phyloP scores from a whole-genome alignment of 2,888 invertebrate species.

The Eilema griseolum region DNA sequence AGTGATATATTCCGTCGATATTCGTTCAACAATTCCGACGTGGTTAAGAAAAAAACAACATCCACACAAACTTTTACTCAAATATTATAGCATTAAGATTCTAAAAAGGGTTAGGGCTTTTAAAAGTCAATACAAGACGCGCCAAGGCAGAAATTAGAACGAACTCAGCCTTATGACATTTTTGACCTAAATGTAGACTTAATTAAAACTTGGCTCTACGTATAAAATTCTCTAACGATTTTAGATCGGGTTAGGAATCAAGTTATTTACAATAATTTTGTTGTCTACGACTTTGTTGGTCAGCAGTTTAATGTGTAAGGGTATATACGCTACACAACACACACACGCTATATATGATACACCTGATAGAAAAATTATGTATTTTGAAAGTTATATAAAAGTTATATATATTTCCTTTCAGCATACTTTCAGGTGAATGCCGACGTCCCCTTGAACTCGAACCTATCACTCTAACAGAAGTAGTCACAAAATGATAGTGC shows the following conservation, averaged over 20 bases:
- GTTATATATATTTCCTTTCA: not conserved
- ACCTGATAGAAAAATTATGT: no score
- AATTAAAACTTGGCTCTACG: not conserved
- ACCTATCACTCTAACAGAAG: no score
- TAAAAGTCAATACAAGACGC: not conserved
- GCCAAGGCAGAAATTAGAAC: not conserved
- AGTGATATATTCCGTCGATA: not conserved
- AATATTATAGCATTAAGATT: not conserved
- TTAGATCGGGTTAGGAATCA: not conserved
- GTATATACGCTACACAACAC: no score
- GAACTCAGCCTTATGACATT: conserved; percentile 9
- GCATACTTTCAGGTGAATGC: no score
- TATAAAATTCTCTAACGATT: not conserved
- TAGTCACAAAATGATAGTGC: no score
- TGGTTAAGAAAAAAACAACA: not conserved
- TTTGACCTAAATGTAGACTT: conserved; percentile 5
- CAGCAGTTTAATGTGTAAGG: not conserved
- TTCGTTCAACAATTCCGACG: not conserved
- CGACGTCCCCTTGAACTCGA: no score
- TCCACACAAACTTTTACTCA: not conserved
- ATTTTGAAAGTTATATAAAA: not conserved
- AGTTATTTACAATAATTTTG: not conserved
- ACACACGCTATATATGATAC: no score
- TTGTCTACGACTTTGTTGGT: not conserved
- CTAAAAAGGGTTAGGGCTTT: not conserved